Base-by-base conservation (phyloP, 2,888 invertebrate genomes). In the Idaea aversata region DNA sequence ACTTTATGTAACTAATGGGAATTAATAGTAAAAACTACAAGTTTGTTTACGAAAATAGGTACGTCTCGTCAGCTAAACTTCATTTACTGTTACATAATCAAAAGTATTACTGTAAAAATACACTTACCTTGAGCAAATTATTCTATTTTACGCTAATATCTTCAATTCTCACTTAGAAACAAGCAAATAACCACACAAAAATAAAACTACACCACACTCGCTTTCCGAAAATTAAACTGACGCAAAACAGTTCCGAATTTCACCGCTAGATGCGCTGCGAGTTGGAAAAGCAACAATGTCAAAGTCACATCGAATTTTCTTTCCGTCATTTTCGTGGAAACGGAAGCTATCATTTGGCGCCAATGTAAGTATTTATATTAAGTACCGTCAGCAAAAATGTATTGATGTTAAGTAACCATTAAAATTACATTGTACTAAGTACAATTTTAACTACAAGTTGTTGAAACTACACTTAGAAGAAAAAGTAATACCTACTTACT, bases 81-180 rank as follows among this genome's bases (percentile, higher is more conserved):
- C 65, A 67, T 75, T 77, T 77, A 75, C 71, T 77, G 78, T 91
- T 90, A 91, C 84, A 91, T 91, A 91, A 91, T 78, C 80, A 72
- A 66, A 68, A 66, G 70, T 67, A 76, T 66, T 69, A 70, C 69
- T 57, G 25, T 66, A 67, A 61, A 67, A 64, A 75, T 80, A 47
- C 59, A 68, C 90, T 88, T 84, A 91, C 91, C 90, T 85, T 80
- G 59, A 25, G 15, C 13, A 16, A 59, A 6, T 10, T 34, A 34
- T 34, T 13, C 25, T 1, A 16, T 25, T 25, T 25, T 34, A 34
- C 34, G 34, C 13, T 16, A 59, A 34, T 59, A 59, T 59, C n/a
- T 7, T 59, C 16, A 59, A 16, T 59, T 15, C 34, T 4, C 59
- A 16, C 16, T 5, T 63, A 72, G 64, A 70, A 68, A 66, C 61